phyloP scores from a whole-genome alignment of 2,888 invertebrate species.

The Caenorhabditis sp. region DNA sequence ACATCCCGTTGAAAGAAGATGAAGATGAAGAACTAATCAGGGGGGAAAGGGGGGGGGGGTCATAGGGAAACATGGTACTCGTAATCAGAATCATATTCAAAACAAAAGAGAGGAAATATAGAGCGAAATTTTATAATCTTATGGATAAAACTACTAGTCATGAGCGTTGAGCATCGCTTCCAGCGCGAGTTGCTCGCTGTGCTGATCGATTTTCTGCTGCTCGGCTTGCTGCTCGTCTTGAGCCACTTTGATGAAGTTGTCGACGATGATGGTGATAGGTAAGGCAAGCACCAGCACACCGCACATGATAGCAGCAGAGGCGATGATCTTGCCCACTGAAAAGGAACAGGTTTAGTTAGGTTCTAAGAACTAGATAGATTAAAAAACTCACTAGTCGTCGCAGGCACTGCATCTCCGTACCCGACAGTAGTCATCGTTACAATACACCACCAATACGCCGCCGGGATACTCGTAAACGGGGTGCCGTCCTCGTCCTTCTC shows the following conservation, averaged over 20 bases:
- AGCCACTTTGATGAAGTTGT: constrained; percentile 83
- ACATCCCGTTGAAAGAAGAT: constrained; percentile 17
- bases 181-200: constrained; percentile 70
- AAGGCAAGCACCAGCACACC: constrained; percentile 82
- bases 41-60: constrained; percentile 5
- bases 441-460: constrained; percentile 83
- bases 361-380: no score
- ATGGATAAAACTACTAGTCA: constrained; percentile 42
- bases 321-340: constrained; percentile 81
- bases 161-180: constrained; percentile 72
- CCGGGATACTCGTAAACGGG: constrained; percentile 82
- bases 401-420: constrained; percentile 82
- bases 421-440: constrained; percentile 83
- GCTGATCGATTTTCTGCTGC: constrained; percentile 76
- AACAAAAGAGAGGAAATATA: not conserved
- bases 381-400: constrained; percentile 79
- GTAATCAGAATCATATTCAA: constrained; percentile 48
- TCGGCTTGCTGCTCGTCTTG: constrained; percentile 81
- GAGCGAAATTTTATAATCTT: not conserved
- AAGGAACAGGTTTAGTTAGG: no score
- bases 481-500: constrained; percentile 82
- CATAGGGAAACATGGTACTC: constrained; percentile 33
- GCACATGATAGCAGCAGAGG: constrained; percentile 83
- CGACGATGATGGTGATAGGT: constrained; percentile 83
- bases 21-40: not conserved